Conservation (phyloP, 2,797 vertebrate species). For the Cottoperca gobio region DNA sequence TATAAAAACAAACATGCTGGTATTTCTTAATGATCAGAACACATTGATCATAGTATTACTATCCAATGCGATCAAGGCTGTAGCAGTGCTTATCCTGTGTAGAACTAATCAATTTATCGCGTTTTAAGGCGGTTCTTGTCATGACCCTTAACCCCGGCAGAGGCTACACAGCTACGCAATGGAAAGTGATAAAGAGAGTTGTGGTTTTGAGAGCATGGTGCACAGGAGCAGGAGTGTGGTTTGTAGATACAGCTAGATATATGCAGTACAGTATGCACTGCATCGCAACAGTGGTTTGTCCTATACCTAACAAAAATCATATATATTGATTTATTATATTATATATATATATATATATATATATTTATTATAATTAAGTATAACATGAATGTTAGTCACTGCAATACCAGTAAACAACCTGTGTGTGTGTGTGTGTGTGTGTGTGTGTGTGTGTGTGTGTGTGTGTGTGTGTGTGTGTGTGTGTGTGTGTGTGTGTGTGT, state of each 20-base stretch:
- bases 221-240: slow-evolving; percentile 82
- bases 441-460: background rate
- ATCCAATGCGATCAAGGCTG: background rate
- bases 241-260: slow-evolving; percentile 71
- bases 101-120: slow-evolving; percentile 12
- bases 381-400: background rate
- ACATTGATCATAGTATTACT: background rate
- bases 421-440: background rate
- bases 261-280: slow-evolving; percentile 78
- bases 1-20: background rate
- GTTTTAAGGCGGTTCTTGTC: slow-evolving; percentile 21
- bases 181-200: slow-evolving; percentile 80
- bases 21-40: background rate
- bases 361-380: background rate
- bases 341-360: no score
- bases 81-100: background rate
- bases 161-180: slow-evolving; percentile 61
- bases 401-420: background rate
- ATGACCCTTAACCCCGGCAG: slow-evolving; percentile 68
- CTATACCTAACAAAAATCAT: slow-evolving; percentile 21
- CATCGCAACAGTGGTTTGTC: slow-evolving; percentile 66
- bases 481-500: background rate
- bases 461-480: background rate
- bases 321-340: slow-evolving; percentile 32
- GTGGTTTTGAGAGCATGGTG: slow-evolving; percentile 81